phyloP scores from a whole-genome alignment of 2,113 vertebrate species.

The Aspiorhynchus laticeps region DNA sequence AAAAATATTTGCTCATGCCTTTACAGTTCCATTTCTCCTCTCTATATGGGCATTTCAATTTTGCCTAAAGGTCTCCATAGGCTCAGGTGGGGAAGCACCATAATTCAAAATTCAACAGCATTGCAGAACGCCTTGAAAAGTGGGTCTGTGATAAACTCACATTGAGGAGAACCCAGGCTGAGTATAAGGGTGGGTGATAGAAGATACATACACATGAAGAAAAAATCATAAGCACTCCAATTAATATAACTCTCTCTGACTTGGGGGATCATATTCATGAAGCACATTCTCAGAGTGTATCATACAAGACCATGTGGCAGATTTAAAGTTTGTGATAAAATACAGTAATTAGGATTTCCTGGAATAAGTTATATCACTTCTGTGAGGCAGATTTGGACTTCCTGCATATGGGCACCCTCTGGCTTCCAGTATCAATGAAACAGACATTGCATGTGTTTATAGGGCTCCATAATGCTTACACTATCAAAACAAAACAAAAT shows the following conservation, averaged over 20 bases:
- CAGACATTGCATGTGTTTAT: no score
- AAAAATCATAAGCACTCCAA: no score
- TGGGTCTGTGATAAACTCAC: neutral
- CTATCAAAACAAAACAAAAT: no score
- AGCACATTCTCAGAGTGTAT: slow-evolving; percentile 31
- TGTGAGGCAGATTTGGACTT: no score
- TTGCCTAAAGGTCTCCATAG: slow-evolving; percentile 23
- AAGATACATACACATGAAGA: neutral
- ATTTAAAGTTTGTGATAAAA: slow-evolving; percentile 37
- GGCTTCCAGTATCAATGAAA: no score
- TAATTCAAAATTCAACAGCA: slow-evolving; percentile 37
- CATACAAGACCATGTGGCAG: slow-evolving; percentile 30
- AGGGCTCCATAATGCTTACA: no score
- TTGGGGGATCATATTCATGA: slow-evolving; percentile 12
- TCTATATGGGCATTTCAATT: slow-evolving; percentile 1
- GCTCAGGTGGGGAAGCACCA: neutral
- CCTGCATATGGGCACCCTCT: no score
- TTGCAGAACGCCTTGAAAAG: slow-evolving; percentile 33
- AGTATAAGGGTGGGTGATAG: neutral
- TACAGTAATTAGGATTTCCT: neutral
- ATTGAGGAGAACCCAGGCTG: neutral
- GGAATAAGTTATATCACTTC: no score
- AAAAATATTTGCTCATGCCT: slow-evolving; percentile 43
- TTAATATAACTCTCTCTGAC: neutral
- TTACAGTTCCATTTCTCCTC: neutral